phyloP scores from a whole-genome alignment of 2,888 invertebrate genomes.

The Neocrepidodera transversa region DNA sequence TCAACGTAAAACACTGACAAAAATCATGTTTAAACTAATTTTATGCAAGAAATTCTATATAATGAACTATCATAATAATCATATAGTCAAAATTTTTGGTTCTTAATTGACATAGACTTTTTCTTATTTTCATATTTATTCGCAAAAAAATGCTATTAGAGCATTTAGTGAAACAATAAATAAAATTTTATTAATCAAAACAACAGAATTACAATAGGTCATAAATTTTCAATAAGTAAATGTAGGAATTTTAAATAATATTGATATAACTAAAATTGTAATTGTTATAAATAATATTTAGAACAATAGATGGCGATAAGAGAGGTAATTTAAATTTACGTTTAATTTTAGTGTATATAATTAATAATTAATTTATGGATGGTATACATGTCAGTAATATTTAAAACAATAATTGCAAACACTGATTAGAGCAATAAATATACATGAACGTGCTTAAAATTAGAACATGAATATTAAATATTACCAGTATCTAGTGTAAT shows the following conservation, averaged over 20 bases:
- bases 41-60: too few species aligned
- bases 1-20: too few species aligned
- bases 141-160: slow-evolving; percentile 12
- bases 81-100: too few species aligned
- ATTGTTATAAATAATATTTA: slow-evolving; percentile 15
- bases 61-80: too few species aligned
- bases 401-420: slow-evolving; percentile 18
- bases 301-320: slow-evolving; percentile 19
- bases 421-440: slow-evolving; percentile 16
- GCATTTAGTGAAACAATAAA: slow-evolving; percentile 21
- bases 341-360: slow-evolving; percentile 19
- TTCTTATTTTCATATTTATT: too few species aligned
- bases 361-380: slow-evolving; percentile 20
- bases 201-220: slow-evolving; percentile 22
- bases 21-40: too few species aligned
- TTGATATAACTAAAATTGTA: slow-evolving; percentile 12
- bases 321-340: slow-evolving; percentile 13
- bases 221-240: slow-evolving; percentile 18
- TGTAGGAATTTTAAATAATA: slow-evolving; percentile 14
- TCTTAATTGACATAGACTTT: too few species aligned
- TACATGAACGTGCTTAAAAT: slow-evolving; percentile 13
- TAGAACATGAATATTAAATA: slow-evolving; percentile 5
- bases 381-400: slow-evolving; percentile 11
- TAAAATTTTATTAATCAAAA: slow-evolving; percentile 16
- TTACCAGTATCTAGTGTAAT: too few species aligned